Evolutionary conservation across 2,797 vertebrate species (phyloP).

Genomic region (Pseudomugil gertrudae): DNA sequence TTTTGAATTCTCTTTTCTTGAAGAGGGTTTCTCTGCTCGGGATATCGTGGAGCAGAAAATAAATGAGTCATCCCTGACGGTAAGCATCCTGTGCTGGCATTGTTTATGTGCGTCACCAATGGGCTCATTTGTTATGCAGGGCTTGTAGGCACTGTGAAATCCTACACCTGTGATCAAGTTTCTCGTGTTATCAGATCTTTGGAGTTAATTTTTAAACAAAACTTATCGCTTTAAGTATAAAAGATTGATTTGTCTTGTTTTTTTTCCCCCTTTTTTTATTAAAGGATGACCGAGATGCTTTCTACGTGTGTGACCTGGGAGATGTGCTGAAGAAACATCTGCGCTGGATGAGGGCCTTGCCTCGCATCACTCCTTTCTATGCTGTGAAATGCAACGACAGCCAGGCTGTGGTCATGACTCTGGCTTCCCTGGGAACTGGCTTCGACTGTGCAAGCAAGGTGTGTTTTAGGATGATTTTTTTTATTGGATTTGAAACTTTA

Average conservation of each 20-base stretch:
- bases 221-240: neutral
- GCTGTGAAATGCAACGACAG: conserved; percentile 97
- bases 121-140: neutral
- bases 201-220: neutral
- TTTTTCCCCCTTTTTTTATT: neutral
- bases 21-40: conserved; percentile 94
- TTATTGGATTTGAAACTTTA: too few relatives aligned
- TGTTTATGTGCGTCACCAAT: conserved; percentile 5
- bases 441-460: conserved; percentile 99
- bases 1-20: conserved; percentile 90
- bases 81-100: conserved; percentile 69
- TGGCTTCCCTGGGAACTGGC: conserved; percentile 90
- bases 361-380: conserved; percentile 92
- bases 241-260: too few relatives aligned
- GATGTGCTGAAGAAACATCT: conserved; percentile 94
- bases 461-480: conserved; percentile 32
- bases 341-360: conserved; percentile 90
- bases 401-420: conserved; percentile 87
- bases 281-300: conserved; percentile 97
- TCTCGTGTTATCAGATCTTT: neutral
- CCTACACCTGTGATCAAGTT: neutral
- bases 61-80: conserved; percentile 91
- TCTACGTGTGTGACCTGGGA: conserved; percentile 95
- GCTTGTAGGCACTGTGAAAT: too few relatives aligned
- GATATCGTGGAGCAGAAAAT: conserved; percentile 96